Conservation (phyloP, 2,797 vertebrate species). For the Acrossocheilus wenchowensis region DNA sequence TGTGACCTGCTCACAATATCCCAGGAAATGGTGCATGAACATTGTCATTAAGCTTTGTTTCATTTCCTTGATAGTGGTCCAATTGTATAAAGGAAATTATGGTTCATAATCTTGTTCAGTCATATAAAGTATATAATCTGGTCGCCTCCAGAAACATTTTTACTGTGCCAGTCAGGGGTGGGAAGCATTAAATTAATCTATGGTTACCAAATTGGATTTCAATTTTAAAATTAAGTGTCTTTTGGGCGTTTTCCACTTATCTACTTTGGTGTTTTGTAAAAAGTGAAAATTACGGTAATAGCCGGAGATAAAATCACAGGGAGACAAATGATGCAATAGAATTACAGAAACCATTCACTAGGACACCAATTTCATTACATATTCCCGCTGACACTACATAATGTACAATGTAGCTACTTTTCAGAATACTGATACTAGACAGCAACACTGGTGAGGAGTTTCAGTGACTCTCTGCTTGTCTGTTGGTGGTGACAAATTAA, state of each 20-base stretch:
- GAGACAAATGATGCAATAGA: background rate
- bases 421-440: background rate
- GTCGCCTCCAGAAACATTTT: background rate
- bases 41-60: constrained; percentile 44
- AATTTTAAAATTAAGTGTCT: background rate
- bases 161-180: background rate
- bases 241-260: background rate
- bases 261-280: constrained; percentile 47
- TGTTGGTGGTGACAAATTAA: background rate
- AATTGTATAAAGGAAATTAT: constrained; percentile 49
- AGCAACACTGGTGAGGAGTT: background rate
- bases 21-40: constrained; percentile 11
- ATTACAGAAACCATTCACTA: constrained; percentile 10
- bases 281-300: constrained; percentile 62
- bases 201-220: background rate
- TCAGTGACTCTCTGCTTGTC: background rate
- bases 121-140: constrained; percentile 8
- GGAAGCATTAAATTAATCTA: constrained; percentile 36
- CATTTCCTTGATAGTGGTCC: constrained; percentile 34
- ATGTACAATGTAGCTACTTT: background rate
- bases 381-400: background rate
- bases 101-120: constrained; percentile 49
- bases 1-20: constrained; percentile 21
- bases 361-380: background rate
- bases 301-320: constrained; percentile 51